These are phyloP conservation scores for Kryptolebias marmoratus DNA, from an alignment of 2,113 vertebrate species.

Conservation along the genomic window DNA sequence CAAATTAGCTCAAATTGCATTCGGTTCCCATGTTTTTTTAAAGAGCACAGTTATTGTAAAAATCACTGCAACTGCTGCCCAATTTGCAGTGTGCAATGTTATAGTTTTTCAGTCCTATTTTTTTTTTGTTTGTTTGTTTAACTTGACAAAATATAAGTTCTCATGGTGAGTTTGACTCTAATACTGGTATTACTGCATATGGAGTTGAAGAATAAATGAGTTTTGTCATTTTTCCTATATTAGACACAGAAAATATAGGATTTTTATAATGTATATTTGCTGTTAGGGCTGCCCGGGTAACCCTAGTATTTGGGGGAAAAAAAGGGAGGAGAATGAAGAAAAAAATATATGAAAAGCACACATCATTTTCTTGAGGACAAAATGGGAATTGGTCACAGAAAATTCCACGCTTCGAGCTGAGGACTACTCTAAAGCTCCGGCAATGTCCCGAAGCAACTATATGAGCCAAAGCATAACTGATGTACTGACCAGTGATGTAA, in stretches of 20 bases:
- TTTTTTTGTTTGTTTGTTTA: no score
- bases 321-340: conserved; percentile 12
- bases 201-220: conserved; percentile 18
- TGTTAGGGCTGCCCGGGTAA: conserved; percentile 36
- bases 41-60: no score
- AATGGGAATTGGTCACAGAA: conserved; percentile 52
- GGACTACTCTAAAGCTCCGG: conserved; percentile 54
- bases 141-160: no score
- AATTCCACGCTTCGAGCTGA: conserved; percentile 45
- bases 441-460: conserved; percentile 66
- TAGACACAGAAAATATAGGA: conserved; percentile 4
- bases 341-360: background rate
- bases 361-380: conserved; percentile 21
- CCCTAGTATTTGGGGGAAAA: conserved; percentile 3
- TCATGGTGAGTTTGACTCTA: no score
- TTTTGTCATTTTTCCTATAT: conserved; percentile 12
- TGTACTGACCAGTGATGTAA: conserved; percentile 71
- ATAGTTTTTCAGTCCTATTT: no score
- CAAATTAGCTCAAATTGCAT: no score
- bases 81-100: no score
- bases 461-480: conserved; percentile 61
- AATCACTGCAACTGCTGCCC: no score
- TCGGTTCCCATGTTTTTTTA: no score
- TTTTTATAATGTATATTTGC: conserved; percentile 33
- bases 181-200: no score